Conservation (phyloP, 2,888 invertebrate genomes). For the Spicauda simplicius region DNA sequence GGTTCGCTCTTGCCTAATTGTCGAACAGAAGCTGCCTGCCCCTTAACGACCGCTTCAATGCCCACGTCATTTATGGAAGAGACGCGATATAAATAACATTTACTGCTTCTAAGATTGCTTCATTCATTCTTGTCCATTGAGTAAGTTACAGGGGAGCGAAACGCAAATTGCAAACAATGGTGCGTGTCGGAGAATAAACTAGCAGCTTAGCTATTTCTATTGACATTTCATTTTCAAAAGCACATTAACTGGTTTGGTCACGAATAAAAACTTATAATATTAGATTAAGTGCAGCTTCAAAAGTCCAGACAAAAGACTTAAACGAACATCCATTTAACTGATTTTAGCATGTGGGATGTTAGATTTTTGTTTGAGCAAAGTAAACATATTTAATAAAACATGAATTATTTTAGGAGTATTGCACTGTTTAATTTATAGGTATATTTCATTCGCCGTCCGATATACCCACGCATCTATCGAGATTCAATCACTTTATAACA, state of each 20-base stretch:
- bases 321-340: not conserved
- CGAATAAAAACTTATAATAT: constrained; percentile 10
- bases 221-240: constrained; percentile 60
- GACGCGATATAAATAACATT: constrained; percentile 73
- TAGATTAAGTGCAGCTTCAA: not conserved
- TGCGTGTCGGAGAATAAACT: constrained; percentile 63
- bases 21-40: constrained; percentile 72
- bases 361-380: no score
- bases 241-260: constrained; percentile 25
- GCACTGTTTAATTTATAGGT: no score
- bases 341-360: no score
- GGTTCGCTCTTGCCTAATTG: constrained; percentile 69
- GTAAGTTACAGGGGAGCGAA: constrained; percentile 55
- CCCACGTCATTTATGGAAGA: constrained; percentile 71
- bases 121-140: constrained; percentile 80
- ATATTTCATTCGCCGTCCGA: no score
- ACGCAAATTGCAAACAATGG: constrained; percentile 67
- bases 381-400: no score
- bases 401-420: no score
- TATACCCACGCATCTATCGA: no score
- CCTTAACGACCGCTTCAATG: constrained; percentile 59
- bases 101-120: constrained; percentile 72
- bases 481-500: no score
- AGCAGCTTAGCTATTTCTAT: constrained; percentile 55
- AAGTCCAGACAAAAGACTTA: not conserved